phyloP scores from a whole-genome alignment of 2,888 invertebrate genomes.

The Microplitis deprimator region DNA sequence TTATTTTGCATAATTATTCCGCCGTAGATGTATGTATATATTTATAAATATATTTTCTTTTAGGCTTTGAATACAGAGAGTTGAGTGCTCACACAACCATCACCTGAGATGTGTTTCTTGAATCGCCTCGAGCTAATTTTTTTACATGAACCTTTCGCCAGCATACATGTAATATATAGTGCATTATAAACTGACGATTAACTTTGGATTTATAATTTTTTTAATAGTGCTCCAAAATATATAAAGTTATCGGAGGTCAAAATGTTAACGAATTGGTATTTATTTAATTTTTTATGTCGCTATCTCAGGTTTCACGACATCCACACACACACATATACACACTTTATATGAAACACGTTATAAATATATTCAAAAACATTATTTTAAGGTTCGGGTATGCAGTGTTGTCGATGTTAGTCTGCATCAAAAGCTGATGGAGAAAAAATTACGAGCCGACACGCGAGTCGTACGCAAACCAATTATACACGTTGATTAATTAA shows the following conservation, averaged over 20 bases:
- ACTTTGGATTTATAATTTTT: conserved; percentile 9
- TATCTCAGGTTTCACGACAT: conserved; percentile 5
- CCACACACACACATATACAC: too few relatives aligned
- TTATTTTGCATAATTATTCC: conserved; percentile 64
- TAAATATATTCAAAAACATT: background rate
- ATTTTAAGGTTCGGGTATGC: conserved; percentile 22
- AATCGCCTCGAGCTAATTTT: conserved; percentile 24
- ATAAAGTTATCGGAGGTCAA: background rate
- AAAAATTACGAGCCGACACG: conserved; percentile 5
- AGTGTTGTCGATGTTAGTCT: conserved; percentile 28
- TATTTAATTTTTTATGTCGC: conserved; percentile 2
- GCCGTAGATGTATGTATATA: conserved; percentile 37
- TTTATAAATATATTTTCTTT: conserved; percentile 28
- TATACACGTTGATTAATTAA: conserved; percentile 12
- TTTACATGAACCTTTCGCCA: conserved; percentile 20
- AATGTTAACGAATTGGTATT: background rate
- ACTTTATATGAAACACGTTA: background rate
- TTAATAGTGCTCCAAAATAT: conserved; percentile 5
- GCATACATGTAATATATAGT: background rate
- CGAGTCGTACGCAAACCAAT: conserved; percentile 12
- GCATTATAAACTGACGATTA: conserved; percentile 1
- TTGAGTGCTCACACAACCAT: background rate
- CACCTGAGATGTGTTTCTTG: conserved; percentile 26
- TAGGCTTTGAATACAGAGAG: background rate
- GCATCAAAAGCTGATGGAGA: conserved; percentile 20